Percentiles rank a stretch among this genome's conserved stretches.
Conservation (phyloP, 2,888 invertebrate genomes). For the Drosophila colorata region DNA sequence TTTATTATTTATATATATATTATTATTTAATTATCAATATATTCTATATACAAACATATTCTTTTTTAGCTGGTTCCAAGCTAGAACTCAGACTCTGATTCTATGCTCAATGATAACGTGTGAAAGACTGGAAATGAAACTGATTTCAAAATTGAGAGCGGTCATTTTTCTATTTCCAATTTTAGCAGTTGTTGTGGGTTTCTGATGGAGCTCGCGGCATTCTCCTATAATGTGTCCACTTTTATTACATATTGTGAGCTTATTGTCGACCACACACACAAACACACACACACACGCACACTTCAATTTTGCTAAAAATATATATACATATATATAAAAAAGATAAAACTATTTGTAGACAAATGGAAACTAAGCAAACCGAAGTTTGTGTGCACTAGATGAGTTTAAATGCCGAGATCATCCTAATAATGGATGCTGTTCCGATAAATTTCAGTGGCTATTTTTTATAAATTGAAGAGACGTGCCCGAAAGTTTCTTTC, state of each 20-base stretch:
- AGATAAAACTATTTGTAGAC: conserved; percentile 17
- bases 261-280: conserved; percentile 58
- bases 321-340: conserved; percentile 21
- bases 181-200: conserved; percentile 28
- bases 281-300: conserved; percentile 17
- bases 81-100: too few species aligned
- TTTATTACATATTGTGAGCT: conserved; percentile 74
- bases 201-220: conserved; percentile 58
- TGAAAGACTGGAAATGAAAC: conserved; percentile 7
- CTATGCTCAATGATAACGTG: too few species aligned
- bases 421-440: too few species aligned
- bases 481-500: too few species aligned
- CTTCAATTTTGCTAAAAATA: conserved; percentile 60
- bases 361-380: neutral
- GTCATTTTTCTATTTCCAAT: conserved; percentile 24
- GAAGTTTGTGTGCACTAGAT: conserved; percentile 18
- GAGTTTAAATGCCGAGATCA: too few species aligned
- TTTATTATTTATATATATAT: too few species aligned
- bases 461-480: too few species aligned
- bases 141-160: conserved; percentile 11
- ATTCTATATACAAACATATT: too few species aligned
- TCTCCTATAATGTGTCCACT: conserved; percentile 66
- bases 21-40: too few species aligned
- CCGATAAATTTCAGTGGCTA: too few species aligned
- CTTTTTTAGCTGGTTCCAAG: too few species aligned